These are phyloP conservation scores for Spilogale gracilis DNA, from an alignment of 2,113 vertebrate species.

Conservation along the genomic window DNA sequence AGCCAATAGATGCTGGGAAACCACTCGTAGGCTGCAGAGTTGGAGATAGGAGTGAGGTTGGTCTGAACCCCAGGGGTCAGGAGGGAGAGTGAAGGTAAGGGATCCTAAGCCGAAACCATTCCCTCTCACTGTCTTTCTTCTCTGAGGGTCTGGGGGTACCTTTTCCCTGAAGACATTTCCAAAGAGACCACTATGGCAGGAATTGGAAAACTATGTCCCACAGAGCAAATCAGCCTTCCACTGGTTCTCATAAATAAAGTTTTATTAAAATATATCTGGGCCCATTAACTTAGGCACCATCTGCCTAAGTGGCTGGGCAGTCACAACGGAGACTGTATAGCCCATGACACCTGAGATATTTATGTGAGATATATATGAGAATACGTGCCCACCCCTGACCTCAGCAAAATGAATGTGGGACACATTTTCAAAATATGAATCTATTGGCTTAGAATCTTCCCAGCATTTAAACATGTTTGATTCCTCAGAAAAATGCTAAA, in stretches of 20 bases:
- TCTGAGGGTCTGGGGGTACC: accelerated
- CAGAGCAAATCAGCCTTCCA: neutral
- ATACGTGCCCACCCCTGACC: neutral
- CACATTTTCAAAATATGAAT: neutral
- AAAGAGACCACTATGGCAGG: neutral
- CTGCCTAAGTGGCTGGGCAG: accelerated
- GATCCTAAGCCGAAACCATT: accelerated
- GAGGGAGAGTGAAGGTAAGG: no score
- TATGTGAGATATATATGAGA: neutral
- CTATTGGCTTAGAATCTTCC: neutral
- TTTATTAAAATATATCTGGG: neutral
- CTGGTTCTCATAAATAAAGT: neutral
- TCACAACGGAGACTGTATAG: accelerated
- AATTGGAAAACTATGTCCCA: accelerated
- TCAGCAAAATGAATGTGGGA: neutral
- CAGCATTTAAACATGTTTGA: neutral
- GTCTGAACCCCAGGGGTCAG: neutral
- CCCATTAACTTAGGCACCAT: accelerated
- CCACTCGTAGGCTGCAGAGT: no score
- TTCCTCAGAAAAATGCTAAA: neutral
- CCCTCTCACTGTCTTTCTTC: neutral
- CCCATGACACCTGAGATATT: accelerated
- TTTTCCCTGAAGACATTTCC: neutral
- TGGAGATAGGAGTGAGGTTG: neutral
- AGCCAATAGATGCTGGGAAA: neutral